These are phyloP conservation scores for Probosciger aterrimus DNA, from an alignment of 2,113 vertebrate species.

Conservation along the genomic window DNA sequence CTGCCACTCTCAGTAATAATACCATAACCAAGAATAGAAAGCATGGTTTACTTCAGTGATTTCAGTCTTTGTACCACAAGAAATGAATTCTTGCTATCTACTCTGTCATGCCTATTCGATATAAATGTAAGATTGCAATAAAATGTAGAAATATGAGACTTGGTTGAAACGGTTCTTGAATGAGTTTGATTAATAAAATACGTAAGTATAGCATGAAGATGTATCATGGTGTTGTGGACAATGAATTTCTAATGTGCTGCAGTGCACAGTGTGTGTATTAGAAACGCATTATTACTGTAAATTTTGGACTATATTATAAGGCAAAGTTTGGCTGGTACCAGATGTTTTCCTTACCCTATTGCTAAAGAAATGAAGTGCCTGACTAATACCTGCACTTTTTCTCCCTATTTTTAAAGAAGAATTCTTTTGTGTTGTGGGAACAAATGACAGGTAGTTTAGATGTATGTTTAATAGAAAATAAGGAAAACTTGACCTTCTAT, in stretches of 20 bases:
- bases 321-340: background rate
- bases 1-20: background rate
- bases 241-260: background rate
- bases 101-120: background rate
- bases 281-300: background rate
- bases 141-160: background rate
- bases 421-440: background rate
- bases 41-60: background rate
- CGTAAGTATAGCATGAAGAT: background rate
- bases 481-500: background rate
- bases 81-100: background rate
- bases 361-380: background rate
- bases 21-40: background rate
- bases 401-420: background rate
- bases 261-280: background rate
- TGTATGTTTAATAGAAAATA: background rate
- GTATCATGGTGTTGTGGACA: background rate
- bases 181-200: background rate
- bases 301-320: background rate
- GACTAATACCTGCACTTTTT: background rate
- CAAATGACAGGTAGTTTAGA: background rate
- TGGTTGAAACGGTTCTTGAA: background rate
- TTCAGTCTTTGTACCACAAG: background rate
- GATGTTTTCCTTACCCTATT: background rate
- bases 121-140: background rate